Base-by-base conservation (phyloP, 2,113 vertebrate genomes). In the Otus sunia region DNA sequence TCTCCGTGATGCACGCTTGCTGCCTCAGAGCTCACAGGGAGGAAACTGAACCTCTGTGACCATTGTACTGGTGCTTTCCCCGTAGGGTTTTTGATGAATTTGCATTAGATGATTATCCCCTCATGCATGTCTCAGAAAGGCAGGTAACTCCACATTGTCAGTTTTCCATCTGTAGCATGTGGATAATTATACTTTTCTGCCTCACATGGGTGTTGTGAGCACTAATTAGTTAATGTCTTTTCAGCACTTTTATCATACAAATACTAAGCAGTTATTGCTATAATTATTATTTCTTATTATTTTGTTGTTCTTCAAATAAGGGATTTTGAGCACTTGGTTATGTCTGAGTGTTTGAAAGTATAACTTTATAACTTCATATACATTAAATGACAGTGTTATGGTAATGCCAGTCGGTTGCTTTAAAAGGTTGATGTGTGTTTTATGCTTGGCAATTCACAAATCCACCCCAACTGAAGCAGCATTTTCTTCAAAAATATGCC, bases 181-280 rank as follows among this genome's bases (percentile, higher is more conserved):
- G 86, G 93, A 66, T 97, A 97, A 97, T 97, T 97, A 92, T 90
- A 97, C 79, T 95, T 96, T 92, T 84, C 94, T 96, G 86, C 87
- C 93, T 96, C 90, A 95, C 94, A 88, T 92, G 95, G 97, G 96
- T 96, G 95, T 94, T 97, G 93, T 97, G 97, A 97, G 62, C 86
- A 82, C 95, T 96, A 97, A 97, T 97, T 97, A 96, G 92, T 97
- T 97, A 97, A 97, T 97, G 94, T 95, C 80, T 96, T 95, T 96
- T 97, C 94, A 90, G 93, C 89, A 92, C 78, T 97, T 97, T 95
- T 92, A 85, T 96, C 81, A 82, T 90, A 92, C 29, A 96, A 96
- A 92, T 95, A 90, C 88, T 89, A 92, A 95, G 93, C 86, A 60
- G 62, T 94, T 97, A 96, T 93, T 96, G 92, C 81, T 88, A 36